A percentile compares a stretch with the other conserved stretches of the same genome.
These are phyloP conservation scores for Drosophila niveifrons DNA, from an alignment of 2,888 invertebrate genomes.

Conservation along the genomic window DNA sequence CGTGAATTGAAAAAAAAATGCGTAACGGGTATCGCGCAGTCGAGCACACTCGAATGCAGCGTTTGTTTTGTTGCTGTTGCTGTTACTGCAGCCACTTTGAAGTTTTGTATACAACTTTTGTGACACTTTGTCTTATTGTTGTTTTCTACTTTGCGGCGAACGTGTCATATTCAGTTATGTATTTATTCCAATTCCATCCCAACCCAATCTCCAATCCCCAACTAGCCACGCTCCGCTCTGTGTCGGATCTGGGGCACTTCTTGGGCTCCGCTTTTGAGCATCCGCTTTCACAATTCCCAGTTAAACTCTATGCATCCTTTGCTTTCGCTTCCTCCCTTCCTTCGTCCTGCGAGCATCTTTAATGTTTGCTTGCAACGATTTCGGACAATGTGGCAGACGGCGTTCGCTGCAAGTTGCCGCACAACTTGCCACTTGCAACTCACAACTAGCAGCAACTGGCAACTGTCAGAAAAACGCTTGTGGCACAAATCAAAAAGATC, in stretches of 20 bases:
- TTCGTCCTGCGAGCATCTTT: slow-evolving; percentile 11
- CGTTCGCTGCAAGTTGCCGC: slow-evolving; percentile 13
- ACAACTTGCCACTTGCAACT: slow-evolving; percentile 27
- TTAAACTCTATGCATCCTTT: slow-evolving; percentile 38
- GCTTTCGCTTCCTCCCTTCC: background rate
- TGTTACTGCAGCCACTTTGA: slow-evolving; percentile 72
- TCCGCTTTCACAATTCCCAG: slow-evolving; percentile 69
- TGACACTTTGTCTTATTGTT: slow-evolving; percentile 80
- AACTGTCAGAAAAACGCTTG: slow-evolving; percentile 72
- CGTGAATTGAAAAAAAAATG: no score
- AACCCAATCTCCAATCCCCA: background rate
- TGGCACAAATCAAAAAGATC: slow-evolving; percentile 52
- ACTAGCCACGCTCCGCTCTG: background rate
- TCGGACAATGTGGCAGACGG: slow-evolving; percentile 21
- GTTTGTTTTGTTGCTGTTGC: slow-evolving; percentile 10
- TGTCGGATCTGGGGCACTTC: slow-evolving; percentile 41
- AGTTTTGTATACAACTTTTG: slow-evolving; percentile 80
- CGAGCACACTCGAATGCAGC: background rate
- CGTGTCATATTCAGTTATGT: slow-evolving; percentile 78
- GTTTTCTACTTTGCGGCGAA: slow-evolving; percentile 73
- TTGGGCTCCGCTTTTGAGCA: slow-evolving; percentile 65
- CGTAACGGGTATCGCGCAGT: background rate
- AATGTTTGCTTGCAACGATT: slow-evolving; percentile 25
- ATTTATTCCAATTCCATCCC: slow-evolving; percentile 58
- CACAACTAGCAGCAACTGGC: slow-evolving; percentile 31